Base-by-base conservation (phyloP, 2,113 vertebrate genomes). In the Amazona vittata region DNA sequence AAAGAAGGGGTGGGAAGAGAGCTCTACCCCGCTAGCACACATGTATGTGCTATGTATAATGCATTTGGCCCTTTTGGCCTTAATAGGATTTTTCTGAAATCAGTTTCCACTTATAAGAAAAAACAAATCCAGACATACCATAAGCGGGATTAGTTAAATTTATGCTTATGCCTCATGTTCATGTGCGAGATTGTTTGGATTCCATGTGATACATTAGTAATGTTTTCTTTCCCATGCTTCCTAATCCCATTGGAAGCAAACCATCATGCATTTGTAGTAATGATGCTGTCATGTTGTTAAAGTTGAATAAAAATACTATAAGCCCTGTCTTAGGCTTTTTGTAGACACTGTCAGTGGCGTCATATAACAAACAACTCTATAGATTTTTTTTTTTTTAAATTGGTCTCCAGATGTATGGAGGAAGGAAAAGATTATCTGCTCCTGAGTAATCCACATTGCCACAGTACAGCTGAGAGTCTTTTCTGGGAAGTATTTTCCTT, bases 31-130 rank as follows among this genome's bases (percentile, higher is more conserved):
- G 19, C 29, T 18, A 35, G n/a, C 28, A 71, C 57, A 44, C 29
- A 9, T 0, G 0, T 11, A 10, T 0, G 0, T 47, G 35, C 12
- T 70, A 49, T 44, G 46, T 44, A 9, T 63, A 28, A 29, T 22
- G 50, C 35, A 5, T 78, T 82, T 1, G 57, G 12, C 10, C 10
- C 11, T 67, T 3, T 49, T 20, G 12, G 35, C 78, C 52, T 50
- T 84, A 67, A 31, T 53, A 43, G 25, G 47, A 50, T 63, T 20
- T 69, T 94, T 73, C 60, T 79, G 82, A 81, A 86, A 75, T 64
- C 21, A 28, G 11, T 35, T 89, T 43, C 39, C 14, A 9, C 59
- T 73, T 90, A 24, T 49, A 49, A 49, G 47, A 49, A 49, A 22
- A 49, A 49, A 49, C 22, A 49, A 49, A 49, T 49, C 47, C 22